phyloP scores from a whole-genome alignment of 2,113 vertebrate genomes.

The Petromus typicus region DNA sequence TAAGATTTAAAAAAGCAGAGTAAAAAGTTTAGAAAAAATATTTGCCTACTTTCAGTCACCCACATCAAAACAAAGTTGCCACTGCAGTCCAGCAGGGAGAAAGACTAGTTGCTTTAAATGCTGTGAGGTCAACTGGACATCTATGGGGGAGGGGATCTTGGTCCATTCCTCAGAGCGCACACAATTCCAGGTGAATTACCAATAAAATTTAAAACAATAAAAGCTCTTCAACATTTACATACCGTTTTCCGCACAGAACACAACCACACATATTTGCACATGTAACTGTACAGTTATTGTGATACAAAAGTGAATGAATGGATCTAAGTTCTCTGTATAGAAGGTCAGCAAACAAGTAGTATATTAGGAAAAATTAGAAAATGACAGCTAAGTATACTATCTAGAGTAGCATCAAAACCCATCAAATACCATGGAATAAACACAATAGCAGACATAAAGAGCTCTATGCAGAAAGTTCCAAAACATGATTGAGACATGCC shows the following conservation, averaged over 20 bases:
- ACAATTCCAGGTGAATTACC: background rate
- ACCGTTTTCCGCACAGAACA: background rate
- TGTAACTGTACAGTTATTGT: background rate
- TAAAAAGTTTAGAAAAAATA: background rate
- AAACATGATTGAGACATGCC: background rate
- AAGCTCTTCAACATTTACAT: background rate
- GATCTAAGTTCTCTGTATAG: background rate
- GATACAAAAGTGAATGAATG: background rate
- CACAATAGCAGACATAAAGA: background rate
- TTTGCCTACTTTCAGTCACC: background rate
- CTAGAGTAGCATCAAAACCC: background rate
- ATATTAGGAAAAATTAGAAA: background rate
- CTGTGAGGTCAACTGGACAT: background rate
- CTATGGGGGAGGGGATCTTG: background rate
- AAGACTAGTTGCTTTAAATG: background rate
- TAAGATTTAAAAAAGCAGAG: background rate
- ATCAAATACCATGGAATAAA: background rate
- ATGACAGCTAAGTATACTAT: background rate
- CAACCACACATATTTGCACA: background rate
- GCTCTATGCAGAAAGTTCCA: background rate
- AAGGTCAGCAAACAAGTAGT: background rate
- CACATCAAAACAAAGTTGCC: background rate
- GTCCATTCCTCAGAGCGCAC: background rate
- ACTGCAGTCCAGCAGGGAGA: background rate
- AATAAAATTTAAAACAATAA: background rate